Evolutionary conservation across 1,140 invertebrate genomes (phyloP), one percentile per base, ranked within the genome.

Genomic region (Drosophila ambigua): DNA sequence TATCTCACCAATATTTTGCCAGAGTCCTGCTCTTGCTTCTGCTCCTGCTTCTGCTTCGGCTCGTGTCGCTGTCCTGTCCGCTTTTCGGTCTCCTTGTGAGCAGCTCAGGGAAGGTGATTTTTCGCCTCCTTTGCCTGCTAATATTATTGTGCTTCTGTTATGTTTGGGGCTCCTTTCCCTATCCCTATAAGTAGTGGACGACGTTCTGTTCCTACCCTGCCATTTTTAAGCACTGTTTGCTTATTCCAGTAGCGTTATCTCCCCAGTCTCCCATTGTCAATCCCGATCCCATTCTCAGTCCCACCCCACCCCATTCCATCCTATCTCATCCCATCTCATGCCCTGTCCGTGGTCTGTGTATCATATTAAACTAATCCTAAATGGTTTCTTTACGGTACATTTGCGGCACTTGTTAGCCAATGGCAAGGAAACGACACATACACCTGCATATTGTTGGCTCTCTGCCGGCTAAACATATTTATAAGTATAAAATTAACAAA

Each of bases 331-430:
- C 7, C 2, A 11, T 2, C 15, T 2, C 11, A 39, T 8, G 4
- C 6, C 9, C 15, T 20, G 39, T 28, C 24, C 50, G 52, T 59
- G 54, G 54, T 39, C 43, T 82, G 60, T 77, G 80, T 83, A 85
- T 89, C 81, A 89, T 90, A 91, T 91, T 91, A 91, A 90, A 91
- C 85, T 91, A 91, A 91, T 91, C 89, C 89, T 89, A 91, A 91
- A 91, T 89, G 89, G 81, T 82, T 90, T 89, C 82, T 91, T 91
- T 72, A 90, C 83, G 88, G 88, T 82, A 90, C 88, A 90, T 90
- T 90, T 90, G 82, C 83, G 59, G 82, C 82, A 81, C 73, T 80
- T 80, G 77, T 77, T 68, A 72, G 68, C 41, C 50, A 39, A 28
- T 46, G 15, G n/a, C 41, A 54, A 20, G 31, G 11, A 35, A n/a